A percentile compares a stretch with the other conserved stretches of the same genome.
Conservation (phyloP, 2,888 invertebrate species). For the Desoria tigrina region DNA sequence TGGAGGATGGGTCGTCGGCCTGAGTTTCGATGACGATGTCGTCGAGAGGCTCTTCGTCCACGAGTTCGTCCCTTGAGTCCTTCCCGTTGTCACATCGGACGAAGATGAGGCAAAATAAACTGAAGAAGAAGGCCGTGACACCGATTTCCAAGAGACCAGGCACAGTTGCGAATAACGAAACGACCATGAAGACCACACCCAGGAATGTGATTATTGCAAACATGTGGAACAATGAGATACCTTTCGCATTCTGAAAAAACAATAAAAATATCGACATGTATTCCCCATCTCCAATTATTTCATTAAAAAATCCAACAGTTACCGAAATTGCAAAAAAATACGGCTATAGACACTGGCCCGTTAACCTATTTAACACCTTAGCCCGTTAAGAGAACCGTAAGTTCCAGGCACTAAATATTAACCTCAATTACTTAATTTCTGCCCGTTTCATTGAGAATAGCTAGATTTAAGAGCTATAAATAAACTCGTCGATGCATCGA, state of each 20-base stretch:
- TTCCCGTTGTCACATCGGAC: conserved; percentile 15
- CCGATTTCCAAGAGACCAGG: conserved; percentile 19
- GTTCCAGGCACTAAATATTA: too few relatives aligned
- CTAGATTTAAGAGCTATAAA: not conserved
- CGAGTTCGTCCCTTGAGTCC: not conserved
- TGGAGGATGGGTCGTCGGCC: too few relatives aligned
- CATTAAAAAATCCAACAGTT: not conserved
- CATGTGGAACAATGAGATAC: conserved; percentile 20
- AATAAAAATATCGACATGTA: conserved; percentile 3
- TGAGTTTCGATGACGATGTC: conserved; percentile 7
- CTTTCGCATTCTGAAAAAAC: not conserved
- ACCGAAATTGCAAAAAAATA: not conserved
- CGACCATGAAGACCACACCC: conserved; percentile 12
- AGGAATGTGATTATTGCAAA: conserved; percentile 11
- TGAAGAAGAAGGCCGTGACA: conserved; percentile 6
- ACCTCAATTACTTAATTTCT: too few relatives aligned
- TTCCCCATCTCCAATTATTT: not conserved
- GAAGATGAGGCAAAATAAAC: conserved; percentile 17
- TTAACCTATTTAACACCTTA: too few relatives aligned
- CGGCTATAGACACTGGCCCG: too few relatives aligned
- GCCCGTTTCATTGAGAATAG: too few relatives aligned
- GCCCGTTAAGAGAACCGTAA: too few relatives aligned
- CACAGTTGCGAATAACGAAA: not conserved
- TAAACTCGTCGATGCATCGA: too few relatives aligned
- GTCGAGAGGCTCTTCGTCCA: not conserved